Conservation (phyloP, 2,797 vertebrate genomes). For the Sciaenops ocellatus region DNA sequence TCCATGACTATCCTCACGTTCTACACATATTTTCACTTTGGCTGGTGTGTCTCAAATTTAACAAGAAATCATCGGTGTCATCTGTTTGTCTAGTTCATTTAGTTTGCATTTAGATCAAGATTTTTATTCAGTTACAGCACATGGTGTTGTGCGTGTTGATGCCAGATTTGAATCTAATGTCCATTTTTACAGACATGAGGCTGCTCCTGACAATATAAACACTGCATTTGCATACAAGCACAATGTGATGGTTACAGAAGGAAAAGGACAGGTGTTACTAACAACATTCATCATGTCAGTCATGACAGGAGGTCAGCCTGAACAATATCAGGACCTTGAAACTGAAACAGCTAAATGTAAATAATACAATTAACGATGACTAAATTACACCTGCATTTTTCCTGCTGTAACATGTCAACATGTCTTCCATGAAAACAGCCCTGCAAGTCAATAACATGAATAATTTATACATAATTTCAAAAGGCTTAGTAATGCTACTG, state of each 20-base stretch:
- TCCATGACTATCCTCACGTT: neutral
- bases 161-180: neutral
- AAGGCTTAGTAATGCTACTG: neutral
- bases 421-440: neutral
- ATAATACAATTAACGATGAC: too few species aligned
- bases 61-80: neutral
- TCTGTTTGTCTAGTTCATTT: neutral
- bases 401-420: neutral
- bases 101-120: neutral
- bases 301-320: too few species aligned
- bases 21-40: neutral
- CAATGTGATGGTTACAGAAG: neutral
- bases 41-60: neutral
- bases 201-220: neutral
- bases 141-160: neutral
- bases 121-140: neutral
- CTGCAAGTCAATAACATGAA: neutral
- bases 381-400: neutral
- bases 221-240: neutral
- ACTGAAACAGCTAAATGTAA: neutral
- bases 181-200: neutral
- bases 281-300: neutral
- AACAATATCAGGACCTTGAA: neutral
- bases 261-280: neutral
- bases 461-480: neutral